Percentiles rank a stretch among this genome's conserved stretches.
These are phyloP conservation scores for Daktulosphaira vitifoliae DNA, from an alignment of 1,140 invertebrate genomes.

Conservation along the genomic window DNA sequence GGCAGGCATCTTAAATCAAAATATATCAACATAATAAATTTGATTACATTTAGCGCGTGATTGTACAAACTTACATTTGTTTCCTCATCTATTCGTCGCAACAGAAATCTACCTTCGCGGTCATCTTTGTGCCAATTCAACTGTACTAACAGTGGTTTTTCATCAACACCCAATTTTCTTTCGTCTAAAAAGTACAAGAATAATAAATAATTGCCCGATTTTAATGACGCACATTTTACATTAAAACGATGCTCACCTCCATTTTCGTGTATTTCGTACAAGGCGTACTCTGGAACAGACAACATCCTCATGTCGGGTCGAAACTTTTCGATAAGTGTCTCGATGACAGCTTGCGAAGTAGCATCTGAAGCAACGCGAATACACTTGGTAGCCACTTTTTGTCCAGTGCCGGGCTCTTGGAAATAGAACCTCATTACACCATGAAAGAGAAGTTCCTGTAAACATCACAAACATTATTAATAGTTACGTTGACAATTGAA, in stretches of 20 bases:
- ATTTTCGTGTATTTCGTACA: slow-evolving; percentile 96
- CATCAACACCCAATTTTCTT: slow-evolving; percentile 74
- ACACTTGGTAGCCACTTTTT: slow-evolving; percentile 98
- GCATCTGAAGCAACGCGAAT: slow-evolving; percentile 94
- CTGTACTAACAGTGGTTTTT: slow-evolving; percentile 94
- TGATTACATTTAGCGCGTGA: too few relatives aligned
- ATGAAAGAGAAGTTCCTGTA: slow-evolving; percentile 93
- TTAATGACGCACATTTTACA: too few relatives aligned
- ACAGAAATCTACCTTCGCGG: slow-evolving; percentile 89
- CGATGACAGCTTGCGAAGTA: slow-evolving; percentile 87
- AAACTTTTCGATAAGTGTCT: slow-evolving; percentile 97
- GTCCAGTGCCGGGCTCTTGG: slow-evolving; percentile 88
- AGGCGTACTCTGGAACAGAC: slow-evolving; percentile 86
- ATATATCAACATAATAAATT: slow-evolving; percentile 20
- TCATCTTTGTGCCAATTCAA: slow-evolving; percentile 98
- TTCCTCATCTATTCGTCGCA: slow-evolving; percentile 79
- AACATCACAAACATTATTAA: too few relatives aligned
- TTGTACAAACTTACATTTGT: slow-evolving; percentile 52
- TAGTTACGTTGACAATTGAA: too few relatives aligned
- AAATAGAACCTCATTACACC: slow-evolving; percentile 99
- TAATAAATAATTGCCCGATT: too few relatives aligned
- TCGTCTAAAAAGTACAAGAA: slow-evolving; percentile 58
- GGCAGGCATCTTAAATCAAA: slow-evolving; percentile 46
- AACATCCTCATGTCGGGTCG: slow-evolving; percentile 98
- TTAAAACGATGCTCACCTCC: slow-evolving; percentile 53